These are phyloP conservation scores for Eulacestoma nigropectus DNA, from an alignment of 2,113 vertebrate species.

Conservation along the genomic window DNA sequence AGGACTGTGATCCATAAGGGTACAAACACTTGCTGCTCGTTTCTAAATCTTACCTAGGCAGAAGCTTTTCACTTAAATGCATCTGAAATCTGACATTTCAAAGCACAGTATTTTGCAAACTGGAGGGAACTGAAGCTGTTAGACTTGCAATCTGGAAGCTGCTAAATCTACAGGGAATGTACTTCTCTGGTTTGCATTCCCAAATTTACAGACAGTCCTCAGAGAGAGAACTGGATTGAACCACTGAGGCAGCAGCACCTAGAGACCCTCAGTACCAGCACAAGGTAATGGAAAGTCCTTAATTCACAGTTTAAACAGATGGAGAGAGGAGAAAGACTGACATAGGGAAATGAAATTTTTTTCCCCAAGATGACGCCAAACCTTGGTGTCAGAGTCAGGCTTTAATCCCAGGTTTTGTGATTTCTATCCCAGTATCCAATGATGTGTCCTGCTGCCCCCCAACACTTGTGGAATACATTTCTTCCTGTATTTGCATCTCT, in stretches of 20 bases:
- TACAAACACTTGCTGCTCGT: neutral
- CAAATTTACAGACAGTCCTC: neutral
- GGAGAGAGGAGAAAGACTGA: neutral
- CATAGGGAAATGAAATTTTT: neutral
- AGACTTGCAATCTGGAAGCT: slow-evolving; percentile 53
- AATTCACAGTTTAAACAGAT: neutral
- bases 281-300: neutral
- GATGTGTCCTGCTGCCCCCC: neutral
- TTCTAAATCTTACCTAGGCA: slow-evolving; percentile 7
- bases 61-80: neutral
- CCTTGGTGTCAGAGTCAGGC: neutral
- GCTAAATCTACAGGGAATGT: neutral
- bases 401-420: neutral
- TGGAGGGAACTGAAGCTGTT: slow-evolving; percentile 14
- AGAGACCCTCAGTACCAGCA: neutral
- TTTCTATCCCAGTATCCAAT: neutral
- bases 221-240: neutral
- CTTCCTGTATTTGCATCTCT: neutral
- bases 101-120: slow-evolving; percentile 15
- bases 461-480: neutral
- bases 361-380: neutral
- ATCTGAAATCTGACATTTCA: slow-evolving; percentile 35
- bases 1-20: neutral
- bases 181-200: neutral
- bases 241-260: neutral